phyloP scores from a whole-genome alignment of 2,113 vertebrate species.

The Promerops cafer region DNA sequence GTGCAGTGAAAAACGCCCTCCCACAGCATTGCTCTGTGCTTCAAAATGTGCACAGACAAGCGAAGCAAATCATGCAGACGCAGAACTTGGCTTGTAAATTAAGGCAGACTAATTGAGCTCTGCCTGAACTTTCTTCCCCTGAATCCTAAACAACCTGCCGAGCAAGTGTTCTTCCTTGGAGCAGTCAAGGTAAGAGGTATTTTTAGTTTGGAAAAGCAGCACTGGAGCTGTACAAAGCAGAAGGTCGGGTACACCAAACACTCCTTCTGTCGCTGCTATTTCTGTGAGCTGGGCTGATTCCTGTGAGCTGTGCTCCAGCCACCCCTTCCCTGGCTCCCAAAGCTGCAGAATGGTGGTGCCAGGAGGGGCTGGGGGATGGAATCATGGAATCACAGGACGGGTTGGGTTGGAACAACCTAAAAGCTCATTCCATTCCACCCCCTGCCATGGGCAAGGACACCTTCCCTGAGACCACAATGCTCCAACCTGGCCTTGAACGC shows the following conservation, averaged over 20 bases:
- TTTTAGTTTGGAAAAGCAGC: neutral
- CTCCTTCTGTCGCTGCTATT: neutral
- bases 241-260: neutral
- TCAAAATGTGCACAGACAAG: neutral
- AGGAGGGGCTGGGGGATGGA: neutral
- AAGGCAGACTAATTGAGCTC: neutral
- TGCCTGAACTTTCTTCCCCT: constrained; percentile 5
- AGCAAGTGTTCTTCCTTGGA: neutral
- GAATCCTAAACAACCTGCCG: constrained; percentile 5
- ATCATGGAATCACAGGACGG: neutral
- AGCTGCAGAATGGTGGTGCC: neutral
- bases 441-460: neutral
- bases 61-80: neutral
- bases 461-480: neutral
- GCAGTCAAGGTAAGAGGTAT: neutral
- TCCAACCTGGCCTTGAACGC: neutral
- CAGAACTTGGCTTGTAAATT: neutral
- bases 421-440: neutral
- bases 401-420: neutral
- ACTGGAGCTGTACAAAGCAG: neutral
- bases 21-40: neutral
- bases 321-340: neutral
- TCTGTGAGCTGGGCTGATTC: neutral
- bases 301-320: neutral
- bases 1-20: neutral